Evolutionary conservation across 1,140 invertebrate species (phyloP).

Genomic region (Acromyrmex heyeri): DNA sequence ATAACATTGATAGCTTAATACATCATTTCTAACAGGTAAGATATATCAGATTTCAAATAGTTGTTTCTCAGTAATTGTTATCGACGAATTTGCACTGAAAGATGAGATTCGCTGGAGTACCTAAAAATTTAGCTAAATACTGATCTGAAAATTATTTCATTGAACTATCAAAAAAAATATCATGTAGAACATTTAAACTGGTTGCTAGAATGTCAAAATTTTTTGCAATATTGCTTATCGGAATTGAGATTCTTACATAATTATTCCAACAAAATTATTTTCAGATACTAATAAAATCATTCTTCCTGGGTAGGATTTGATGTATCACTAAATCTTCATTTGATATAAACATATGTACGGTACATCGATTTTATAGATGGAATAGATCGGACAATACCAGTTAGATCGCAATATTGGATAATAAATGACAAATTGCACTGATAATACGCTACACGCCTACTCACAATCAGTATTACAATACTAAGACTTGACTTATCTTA

Average conservation of each 20-base stretch:
- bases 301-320: neutral
- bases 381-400: conserved; percentile 13
- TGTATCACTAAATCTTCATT: neutral
- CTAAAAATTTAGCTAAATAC: no score
- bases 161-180: no score
- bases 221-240: no score
- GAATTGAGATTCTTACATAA: no score
- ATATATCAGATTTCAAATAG: neutral
- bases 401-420: conserved; percentile 49
- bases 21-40: neutral
- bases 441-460: conserved; percentile 55
- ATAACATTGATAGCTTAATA: neutral
- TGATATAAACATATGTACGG: conserved; percentile 9
- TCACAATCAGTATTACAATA: conserved; percentile 30
- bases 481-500: conserved; percentile 55
- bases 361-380: neutral
- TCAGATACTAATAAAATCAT: no score
- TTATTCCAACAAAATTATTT: no score
- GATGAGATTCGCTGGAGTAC: no score
- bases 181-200: no score
- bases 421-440: conserved; percentile 59
- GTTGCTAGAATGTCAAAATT: no score
- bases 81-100: neutral
- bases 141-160: no score
- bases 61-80: neutral